These are phyloP conservation scores for Coreius guichenoti DNA, from an alignment of 2,797 vertebrate species.

Conservation along the genomic window DNA sequence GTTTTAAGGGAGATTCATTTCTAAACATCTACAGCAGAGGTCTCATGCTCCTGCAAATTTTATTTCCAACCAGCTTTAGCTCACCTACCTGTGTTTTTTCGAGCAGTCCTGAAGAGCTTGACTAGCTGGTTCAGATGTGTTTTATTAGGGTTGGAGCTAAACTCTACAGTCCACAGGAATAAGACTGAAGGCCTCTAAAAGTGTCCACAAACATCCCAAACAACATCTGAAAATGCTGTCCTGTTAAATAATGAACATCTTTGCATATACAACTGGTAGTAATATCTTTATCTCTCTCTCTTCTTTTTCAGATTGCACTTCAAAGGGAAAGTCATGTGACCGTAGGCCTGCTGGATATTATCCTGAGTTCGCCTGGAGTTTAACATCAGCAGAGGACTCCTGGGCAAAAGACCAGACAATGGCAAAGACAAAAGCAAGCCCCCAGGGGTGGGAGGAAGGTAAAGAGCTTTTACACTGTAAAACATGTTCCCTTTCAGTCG, in stretches of 20 bases:
- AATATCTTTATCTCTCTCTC: neutral
- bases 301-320: constrained; percentile 70
- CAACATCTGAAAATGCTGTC: neutral
- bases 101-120: neutral
- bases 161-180: neutral
- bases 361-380: constrained; percentile 80
- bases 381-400: constrained; percentile 72
- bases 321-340: constrained; percentile 68
- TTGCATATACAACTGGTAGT: neutral
- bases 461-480: constrained; percentile 60
- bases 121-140: neutral
- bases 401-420: constrained; percentile 66
- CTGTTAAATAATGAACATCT: constrained; percentile 6
- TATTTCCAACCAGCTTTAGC: neutral
- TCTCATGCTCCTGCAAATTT: neutral
- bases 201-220: neutral
- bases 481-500: too few relatives aligned
- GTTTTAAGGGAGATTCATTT: neutral
- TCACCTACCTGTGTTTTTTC: neutral
- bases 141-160: neutral
- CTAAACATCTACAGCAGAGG: neutral
- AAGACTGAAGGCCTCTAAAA: neutral
- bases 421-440: constrained; percentile 69
- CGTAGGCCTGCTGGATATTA: constrained; percentile 51
- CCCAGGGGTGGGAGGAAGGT: constrained; percentile 84